Conservation (phyloP, 2,888 invertebrate genomes). For the Tipula vernalis region DNA sequence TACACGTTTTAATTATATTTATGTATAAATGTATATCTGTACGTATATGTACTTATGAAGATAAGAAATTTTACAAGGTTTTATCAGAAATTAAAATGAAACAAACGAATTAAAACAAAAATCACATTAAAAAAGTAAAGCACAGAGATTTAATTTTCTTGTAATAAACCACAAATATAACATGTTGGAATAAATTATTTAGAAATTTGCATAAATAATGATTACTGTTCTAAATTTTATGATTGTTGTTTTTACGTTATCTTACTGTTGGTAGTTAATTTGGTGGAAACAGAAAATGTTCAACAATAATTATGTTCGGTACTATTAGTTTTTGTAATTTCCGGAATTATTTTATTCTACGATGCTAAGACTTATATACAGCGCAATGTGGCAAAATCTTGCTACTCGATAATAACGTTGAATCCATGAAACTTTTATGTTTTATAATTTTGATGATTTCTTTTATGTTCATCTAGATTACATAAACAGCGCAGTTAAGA, state of each 20-base stretch:
- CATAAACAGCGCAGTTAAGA: too few species aligned
- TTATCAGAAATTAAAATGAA: background rate
- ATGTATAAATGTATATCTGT: background rate
- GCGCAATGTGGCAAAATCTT: background rate
- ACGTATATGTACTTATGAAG: background rate
- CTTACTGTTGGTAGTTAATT: background rate
- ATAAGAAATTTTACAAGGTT: background rate
- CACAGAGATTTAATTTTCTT: background rate
- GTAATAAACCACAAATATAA: background rate
- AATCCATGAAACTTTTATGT: too few species aligned
- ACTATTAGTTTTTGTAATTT: background rate
- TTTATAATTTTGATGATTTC: too few species aligned
- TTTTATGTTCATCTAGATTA: too few species aligned
- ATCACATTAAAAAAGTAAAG: background rate
- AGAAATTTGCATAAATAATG: background rate
- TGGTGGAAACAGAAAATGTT: background rate
- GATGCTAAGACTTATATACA: background rate
- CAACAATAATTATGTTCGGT: background rate
- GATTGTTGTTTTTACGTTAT: background rate
- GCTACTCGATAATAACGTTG: background rate
- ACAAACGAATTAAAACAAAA: background rate
- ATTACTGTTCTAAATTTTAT: background rate
- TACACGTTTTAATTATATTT: background rate
- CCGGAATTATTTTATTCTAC: background rate
- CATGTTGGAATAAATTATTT: background rate